These are phyloP conservation scores for Synanthedon tipuliformis DNA, from an alignment of 2,888 invertebrate species.

Conservation along the genomic window DNA sequence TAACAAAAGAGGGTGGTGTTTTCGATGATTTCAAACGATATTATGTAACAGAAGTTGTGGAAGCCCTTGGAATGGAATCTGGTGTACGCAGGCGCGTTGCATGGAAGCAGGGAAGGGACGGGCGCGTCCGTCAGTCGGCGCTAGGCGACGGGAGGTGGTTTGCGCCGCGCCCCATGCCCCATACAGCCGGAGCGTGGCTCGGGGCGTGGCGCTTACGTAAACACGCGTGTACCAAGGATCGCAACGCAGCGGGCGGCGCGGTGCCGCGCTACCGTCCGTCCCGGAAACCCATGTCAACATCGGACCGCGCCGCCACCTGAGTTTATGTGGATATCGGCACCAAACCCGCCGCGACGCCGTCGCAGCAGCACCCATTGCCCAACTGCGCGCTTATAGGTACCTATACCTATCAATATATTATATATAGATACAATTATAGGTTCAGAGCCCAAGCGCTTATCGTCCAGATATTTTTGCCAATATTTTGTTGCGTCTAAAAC, in stretches of 20 bases:
- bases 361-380: slow-evolving; percentile 52
- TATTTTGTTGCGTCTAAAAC: no score
- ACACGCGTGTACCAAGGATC: slow-evolving; percentile 53
- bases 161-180: slow-evolving; percentile 66
- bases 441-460: no score
- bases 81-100: slow-evolving; percentile 45
- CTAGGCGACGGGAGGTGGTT: slow-evolving; percentile 63
- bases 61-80: slow-evolving; percentile 31
- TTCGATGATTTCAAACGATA: slow-evolving; percentile 6
- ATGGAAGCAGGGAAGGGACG: slow-evolving; percentile 20
- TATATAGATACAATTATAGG: no score
- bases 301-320: slow-evolving; percentile 55
- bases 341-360: slow-evolving; percentile 49
- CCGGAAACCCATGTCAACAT: slow-evolving; percentile 39
- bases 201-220: slow-evolving; percentile 72
- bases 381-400: slow-evolving; percentile 62
- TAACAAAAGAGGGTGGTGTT: no score
- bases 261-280: slow-evolving; percentile 61
- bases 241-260: slow-evolving; percentile 45
- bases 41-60: slow-evolving; percentile 56
- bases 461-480: no score
- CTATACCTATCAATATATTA: background rate
- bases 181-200: slow-evolving; percentile 64
- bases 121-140: slow-evolving; percentile 55
- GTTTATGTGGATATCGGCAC: slow-evolving; percentile 50